Conservation (phyloP, 2,113 vertebrate species). For the Phyllostomus discolor region DNA sequence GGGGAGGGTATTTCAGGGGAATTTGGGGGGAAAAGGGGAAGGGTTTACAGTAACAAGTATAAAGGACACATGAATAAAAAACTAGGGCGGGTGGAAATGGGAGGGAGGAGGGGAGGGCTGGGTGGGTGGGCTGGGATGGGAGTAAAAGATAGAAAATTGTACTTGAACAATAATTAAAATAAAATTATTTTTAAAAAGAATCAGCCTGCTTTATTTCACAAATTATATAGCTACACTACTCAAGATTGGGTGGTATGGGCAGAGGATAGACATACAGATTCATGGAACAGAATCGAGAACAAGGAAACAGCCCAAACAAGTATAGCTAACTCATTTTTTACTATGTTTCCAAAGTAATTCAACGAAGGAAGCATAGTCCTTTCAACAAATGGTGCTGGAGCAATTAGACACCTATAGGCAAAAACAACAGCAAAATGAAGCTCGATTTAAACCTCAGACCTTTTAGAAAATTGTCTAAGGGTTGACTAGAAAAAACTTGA, state of each 20-base stretch:
- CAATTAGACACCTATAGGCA: not conserved
- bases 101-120: too few species aligned
- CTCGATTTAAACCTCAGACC: not conserved
- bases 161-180: too few species aligned
- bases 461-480: not conserved
- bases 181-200: too few species aligned
- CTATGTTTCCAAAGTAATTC: not conserved
- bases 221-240: not conserved
- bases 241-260: not conserved
- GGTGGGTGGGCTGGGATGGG: too few species aligned
- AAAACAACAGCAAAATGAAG: not conserved
- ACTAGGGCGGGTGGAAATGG: too few species aligned
- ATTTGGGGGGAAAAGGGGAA: too few species aligned
- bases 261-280: not conserved
- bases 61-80: too few species aligned
- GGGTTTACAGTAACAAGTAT: too few species aligned
- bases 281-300: not conserved
- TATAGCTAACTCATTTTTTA: not conserved
- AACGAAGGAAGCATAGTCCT: not conserved
- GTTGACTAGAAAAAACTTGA: not conserved
- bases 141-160: too few species aligned
- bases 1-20: too few species aligned
- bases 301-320: not conserved
- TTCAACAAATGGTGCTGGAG: not conserved
- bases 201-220: not conserved